Conservation (phyloP, 2,113 vertebrate species). For the Chitala chitala region DNA sequence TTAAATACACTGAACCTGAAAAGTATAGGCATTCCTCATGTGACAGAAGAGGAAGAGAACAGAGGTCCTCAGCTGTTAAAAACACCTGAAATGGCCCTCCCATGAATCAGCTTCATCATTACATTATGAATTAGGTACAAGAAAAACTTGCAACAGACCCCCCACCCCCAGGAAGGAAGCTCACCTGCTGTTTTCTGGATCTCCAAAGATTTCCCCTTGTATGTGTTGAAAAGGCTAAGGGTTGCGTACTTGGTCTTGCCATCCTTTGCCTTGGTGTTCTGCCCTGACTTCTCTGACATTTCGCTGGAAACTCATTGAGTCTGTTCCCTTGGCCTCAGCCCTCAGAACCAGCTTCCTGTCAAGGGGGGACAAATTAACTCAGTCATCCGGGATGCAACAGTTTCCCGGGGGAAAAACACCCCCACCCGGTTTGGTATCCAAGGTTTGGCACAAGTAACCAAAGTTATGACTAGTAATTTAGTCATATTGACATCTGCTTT, state of each 20-base stretch:
- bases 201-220: conserved; percentile 98
- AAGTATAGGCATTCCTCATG: no score
- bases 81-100: no score
- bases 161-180: conserved; percentile 24
- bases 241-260: conserved; percentile 99
- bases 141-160: background rate
- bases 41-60: no score
- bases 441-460: no score
- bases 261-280: conserved; percentile 99
- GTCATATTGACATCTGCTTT: no score
- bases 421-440: no score
- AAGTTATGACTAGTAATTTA: no score
- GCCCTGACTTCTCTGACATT: conserved; percentile 99
- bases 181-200: conserved; percentile 97
- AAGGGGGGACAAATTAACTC: conserved; percentile 4
- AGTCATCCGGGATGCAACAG: no score
- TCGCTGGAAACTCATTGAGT: conserved; percentile 99
- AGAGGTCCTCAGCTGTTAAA: no score
- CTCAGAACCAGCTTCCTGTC: conserved; percentile 75
- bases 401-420: no score
- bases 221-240: conserved; percentile 99
- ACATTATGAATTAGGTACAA: background rate
- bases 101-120: no score
- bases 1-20: no score
- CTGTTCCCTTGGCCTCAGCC: conserved; percentile 79